Percentiles rank a stretch among this genome's conserved stretches.
Evolutionary conservation across 2,888 invertebrate species (phyloP).

Genomic region (Drosophila mimetica): DNA sequence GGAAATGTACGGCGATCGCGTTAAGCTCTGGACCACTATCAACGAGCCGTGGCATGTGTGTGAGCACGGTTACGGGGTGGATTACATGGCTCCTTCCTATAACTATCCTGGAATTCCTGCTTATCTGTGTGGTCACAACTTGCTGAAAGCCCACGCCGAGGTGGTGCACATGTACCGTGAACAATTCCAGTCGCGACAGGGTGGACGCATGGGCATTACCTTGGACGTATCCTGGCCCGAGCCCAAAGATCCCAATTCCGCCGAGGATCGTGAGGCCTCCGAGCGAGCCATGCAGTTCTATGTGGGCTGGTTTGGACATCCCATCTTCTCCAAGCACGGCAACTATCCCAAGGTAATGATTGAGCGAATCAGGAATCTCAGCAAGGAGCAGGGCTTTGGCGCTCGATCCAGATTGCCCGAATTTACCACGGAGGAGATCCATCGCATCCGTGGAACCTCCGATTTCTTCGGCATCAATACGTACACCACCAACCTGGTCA

Average conservation of each 20-base stretch:
- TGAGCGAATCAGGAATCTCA: conserved; percentile 86
- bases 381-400: conserved; percentile 86
- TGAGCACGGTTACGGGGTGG: conserved; percentile 85
- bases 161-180: conserved; percentile 88
- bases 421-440: conserved; percentile 87
- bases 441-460: conserved; percentile 86
- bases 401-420: conserved; percentile 87
- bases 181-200: conserved; percentile 86
- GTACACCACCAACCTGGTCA: conserved; percentile 87
- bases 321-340: conserved; percentile 87
- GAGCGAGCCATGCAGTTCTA: conserved; percentile 87
- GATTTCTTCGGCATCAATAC: conserved; percentile 92
- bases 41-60: conserved; percentile 88
- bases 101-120: conserved; percentile 87
- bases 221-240: conserved; percentile 87
- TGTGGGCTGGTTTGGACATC: conserved; percentile 89
- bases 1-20: conserved; percentile 87
- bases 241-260: conserved; percentile 85
- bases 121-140: conserved; percentile 89
- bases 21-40: conserved; percentile 91
- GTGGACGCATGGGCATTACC: conserved; percentile 88
- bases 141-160: conserved; percentile 90
- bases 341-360: conserved; percentile 89
- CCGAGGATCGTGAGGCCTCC: conserved; percentile 87
- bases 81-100: conserved; percentile 87